Percentiles rank a stretch among this genome's conserved stretches.
Evolutionary conservation across 2,113 vertebrate species (phyloP).

Genomic region (Coturnix japonica): DNA sequence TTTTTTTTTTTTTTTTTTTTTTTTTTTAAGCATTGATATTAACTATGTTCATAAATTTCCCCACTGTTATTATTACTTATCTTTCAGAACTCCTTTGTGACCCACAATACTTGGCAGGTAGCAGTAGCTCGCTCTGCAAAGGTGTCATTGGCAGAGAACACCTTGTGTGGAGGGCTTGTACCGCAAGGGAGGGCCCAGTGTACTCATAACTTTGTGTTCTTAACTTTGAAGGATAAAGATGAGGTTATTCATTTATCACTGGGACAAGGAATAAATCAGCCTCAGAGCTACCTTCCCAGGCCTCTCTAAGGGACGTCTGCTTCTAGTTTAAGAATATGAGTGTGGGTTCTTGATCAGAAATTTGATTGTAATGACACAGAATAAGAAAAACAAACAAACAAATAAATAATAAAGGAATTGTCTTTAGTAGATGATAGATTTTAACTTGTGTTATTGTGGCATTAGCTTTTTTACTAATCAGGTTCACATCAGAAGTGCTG

Average conservation of each 20-base stretch:
- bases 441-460: not conserved
- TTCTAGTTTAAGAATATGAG: not conserved
- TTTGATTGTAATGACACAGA: not conserved
- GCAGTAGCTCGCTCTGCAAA: not conserved
- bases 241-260: not conserved
- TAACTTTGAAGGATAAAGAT: not conserved
- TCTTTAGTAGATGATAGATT: not conserved
- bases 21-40: not conserved
- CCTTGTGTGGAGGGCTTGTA: not conserved
- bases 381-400: not conserved
- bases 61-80: not conserved
- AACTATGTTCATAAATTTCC: not conserved
- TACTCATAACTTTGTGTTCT: not conserved
- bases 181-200: not conserved
- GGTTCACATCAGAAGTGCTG: not conserved
- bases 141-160: not conserved
- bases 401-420: not conserved
- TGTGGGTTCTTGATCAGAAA: not conserved
- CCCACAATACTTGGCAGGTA: not conserved
- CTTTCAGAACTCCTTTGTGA: not conserved
- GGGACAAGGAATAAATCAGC: slow-evolving; percentile 5
- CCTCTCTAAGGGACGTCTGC: not conserved
- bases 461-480: not conserved
- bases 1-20: not conserved
- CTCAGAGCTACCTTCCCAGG: not conserved